phyloP scores from a whole-genome alignment of 2,797 vertebrate species.

The Crypturellus tataupa region DNA sequence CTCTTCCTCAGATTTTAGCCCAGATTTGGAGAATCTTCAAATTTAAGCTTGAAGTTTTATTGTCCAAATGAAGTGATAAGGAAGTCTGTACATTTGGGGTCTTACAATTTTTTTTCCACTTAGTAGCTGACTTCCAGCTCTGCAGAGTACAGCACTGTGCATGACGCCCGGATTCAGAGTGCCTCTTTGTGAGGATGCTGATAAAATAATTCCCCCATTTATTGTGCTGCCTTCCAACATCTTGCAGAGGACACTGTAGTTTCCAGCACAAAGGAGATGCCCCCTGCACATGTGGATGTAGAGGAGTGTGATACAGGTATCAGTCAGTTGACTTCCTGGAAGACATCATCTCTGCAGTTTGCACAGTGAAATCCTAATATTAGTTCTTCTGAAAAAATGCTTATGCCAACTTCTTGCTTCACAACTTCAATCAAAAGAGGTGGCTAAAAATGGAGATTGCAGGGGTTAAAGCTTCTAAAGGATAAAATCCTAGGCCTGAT shows the following conservation, averaged over 20 bases:
- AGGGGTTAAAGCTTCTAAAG: background rate
- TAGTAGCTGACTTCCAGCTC: background rate
- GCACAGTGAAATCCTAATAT: background rate
- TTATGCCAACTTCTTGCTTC: background rate
- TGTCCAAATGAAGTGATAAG: background rate
- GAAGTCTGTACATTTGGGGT: background rate
- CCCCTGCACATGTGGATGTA: accelerated
- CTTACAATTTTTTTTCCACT: background rate
- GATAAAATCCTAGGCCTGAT: background rate
- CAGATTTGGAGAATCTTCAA: background rate
- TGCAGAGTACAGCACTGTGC: background rate
- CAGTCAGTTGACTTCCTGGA: background rate
- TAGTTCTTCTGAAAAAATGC: background rate
- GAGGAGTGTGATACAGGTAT: background rate
- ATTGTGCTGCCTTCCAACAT: background rate
- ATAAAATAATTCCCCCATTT: background rate
- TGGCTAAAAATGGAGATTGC: background rate
- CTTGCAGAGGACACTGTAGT: background rate
- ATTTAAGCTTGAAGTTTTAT: background rate
- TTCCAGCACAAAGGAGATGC: background rate
- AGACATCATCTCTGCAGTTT: background rate
- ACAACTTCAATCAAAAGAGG: background rate
- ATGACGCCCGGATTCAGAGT: background rate
- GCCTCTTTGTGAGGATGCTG: background rate
- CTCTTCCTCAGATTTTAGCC: background rate